A percentile compares a stretch with the other conserved stretches of the same genome.
Evolutionary conservation across 2,113 vertebrate species (phyloP).

Genomic region (Hassar affinis): DNA sequence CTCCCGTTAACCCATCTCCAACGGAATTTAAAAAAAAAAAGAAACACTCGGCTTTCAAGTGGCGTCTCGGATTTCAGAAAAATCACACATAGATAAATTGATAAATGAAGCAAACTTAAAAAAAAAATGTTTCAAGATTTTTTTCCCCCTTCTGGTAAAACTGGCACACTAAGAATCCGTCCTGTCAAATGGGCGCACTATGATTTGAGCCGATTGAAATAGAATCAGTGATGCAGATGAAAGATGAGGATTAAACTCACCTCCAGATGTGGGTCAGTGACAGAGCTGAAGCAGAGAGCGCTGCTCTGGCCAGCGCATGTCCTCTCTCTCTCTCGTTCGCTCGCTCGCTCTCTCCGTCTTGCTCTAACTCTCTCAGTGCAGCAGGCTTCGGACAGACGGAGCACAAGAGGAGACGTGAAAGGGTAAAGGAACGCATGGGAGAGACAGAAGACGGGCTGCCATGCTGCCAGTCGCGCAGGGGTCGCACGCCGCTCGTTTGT

Average conservation of each 20-base stretch:
- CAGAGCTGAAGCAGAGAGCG: slow-evolving; percentile 34
- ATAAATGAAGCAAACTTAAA: neutral
- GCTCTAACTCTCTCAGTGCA: slow-evolving; percentile 28
- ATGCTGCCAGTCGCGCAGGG: slow-evolving; percentile 37
- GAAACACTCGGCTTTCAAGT: neutral
- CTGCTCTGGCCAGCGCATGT: slow-evolving; percentile 45
- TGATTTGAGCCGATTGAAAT: neutral
- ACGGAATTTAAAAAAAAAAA: neutral
- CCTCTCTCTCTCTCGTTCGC: slow-evolving; percentile 23
- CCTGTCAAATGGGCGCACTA: no score
- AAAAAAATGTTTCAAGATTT: neutral
- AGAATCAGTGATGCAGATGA: neutral
- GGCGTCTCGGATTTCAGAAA: neutral
- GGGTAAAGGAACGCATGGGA: neutral
- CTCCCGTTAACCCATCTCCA: neutral
- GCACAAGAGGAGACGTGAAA: slow-evolving; percentile 7
- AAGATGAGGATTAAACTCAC: slow-evolving; percentile 39
- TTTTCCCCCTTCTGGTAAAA: neutral
- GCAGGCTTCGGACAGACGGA: slow-evolving; percentile 27
- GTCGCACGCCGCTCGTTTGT: slow-evolving; percentile 15
- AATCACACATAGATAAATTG: neutral
- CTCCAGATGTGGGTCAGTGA: slow-evolving; percentile 50
- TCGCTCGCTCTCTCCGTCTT: slow-evolving; percentile 8
- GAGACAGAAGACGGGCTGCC: slow-evolving; percentile 27
- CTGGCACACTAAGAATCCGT: neutral